Percentiles rank a stretch among this genome's conserved stretches.
phyloP scores from a whole-genome alignment of 2,797 vertebrate species.

The Xiphorhynchus erythropygius region DNA sequence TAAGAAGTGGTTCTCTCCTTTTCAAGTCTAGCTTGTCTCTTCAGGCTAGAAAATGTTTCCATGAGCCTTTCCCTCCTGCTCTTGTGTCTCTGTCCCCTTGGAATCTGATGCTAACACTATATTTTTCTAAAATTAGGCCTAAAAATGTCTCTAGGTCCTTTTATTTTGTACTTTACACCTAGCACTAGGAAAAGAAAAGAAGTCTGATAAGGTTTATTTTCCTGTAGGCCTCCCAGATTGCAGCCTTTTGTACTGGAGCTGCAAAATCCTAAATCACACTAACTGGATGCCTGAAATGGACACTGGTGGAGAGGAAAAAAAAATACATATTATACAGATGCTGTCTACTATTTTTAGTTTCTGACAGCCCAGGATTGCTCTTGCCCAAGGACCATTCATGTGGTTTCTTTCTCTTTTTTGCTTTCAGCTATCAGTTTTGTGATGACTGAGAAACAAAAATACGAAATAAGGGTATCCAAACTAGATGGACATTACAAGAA shows the following conservation, averaged over 20 bases:
- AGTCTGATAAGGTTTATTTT: not conserved
- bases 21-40: not conserved
- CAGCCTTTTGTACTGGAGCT: not conserved
- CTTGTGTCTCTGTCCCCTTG: not conserved
- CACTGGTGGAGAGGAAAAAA: not conserved
- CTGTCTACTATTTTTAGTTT: not conserved
- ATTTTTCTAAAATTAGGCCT: not conserved
- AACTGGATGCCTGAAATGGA: not conserved
- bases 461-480: not conserved
- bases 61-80: not conserved
- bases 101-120: not conserved
- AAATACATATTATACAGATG: not conserved
- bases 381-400: not conserved
- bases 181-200: not conserved
- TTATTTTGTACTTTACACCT: not conserved
- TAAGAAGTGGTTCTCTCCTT: not conserved
- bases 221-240: not conserved
- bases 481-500: not conserved
- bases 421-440: not conserved
- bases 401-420: not conserved
- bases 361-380: not conserved
- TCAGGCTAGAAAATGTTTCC: not conserved
- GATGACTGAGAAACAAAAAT: not conserved
- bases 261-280: not conserved
- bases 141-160: not conserved